phyloP scores from a whole-genome alignment of 2,113 vertebrate species.

The Strix aluco region DNA sequence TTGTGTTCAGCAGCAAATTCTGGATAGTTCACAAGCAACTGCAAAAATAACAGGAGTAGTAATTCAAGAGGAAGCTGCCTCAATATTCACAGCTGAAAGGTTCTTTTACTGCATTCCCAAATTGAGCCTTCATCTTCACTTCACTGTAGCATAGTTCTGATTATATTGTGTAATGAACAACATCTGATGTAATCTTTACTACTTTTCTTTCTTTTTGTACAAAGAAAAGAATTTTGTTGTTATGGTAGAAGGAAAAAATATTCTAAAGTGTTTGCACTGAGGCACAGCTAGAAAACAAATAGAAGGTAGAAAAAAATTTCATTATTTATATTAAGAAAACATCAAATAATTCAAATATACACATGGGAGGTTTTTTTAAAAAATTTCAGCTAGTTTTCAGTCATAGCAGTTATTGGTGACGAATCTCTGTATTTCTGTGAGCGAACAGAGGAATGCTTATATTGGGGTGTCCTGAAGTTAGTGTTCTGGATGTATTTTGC shows the following conservation, averaged over 20 bases:
- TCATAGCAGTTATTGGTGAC: not conserved
- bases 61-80: conserved; percentile 37
- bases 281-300: not conserved
- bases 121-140: conserved; percentile 55
- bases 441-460: not conserved
- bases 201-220: not conserved
- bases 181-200: conserved; percentile 12
- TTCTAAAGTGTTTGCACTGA: not conserved
- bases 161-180: conserved; percentile 49
- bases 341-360: not conserved
- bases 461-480: not conserved
- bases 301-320: not conserved
- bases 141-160: not conserved
- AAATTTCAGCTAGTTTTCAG: not conserved
- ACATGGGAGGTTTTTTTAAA: not conserved
- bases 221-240: not conserved
- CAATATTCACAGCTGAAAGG: conserved; percentile 47
- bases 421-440: not conserved
- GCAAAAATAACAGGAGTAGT: conserved; percentile 23
- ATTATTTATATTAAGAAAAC: not conserved
- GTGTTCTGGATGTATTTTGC: not conserved
- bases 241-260: not conserved
- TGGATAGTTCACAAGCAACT: conserved; percentile 17
- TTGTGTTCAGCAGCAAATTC: conserved; percentile 43
- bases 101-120: conserved; percentile 25